Evolutionary conservation across 2,888 invertebrate genomes (phyloP), one percentile per base, ranked within the genome.

Genomic region (Pogonocherus hispidulus): DNA sequence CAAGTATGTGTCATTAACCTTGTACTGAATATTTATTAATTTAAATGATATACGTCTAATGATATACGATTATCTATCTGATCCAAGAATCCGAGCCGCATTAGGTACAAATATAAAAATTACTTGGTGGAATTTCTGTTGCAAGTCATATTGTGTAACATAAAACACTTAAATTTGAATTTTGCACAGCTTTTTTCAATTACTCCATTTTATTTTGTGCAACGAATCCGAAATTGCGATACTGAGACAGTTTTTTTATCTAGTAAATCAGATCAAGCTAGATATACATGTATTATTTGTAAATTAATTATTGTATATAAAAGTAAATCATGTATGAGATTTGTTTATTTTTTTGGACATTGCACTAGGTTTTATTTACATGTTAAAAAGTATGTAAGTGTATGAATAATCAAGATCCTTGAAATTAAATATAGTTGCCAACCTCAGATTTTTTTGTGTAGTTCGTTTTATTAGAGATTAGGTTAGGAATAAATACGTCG

Each of bases 1-100:
- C n/a, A n/a, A n/a, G n/a, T n/a, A n/a, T n/a, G 14, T 11, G 18
- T 14, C 37, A 59, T 59, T 47, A 14, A 59, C 59, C 59, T 59
- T 59, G 59, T 46, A 47, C 47, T 47, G n/a, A 14, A 59, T 23
- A 46, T 59, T 44, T 16, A 27, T 16, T 51, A 27, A 51, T 51
- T 51, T 23, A 51, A 51, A 51, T 16, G 14, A 27, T 6, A 11
- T 27, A 2, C 14, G 3, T 51, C 6, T 27, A 27, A n/a, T 22
- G n/a, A 51, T 16, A n/a, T n/a, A n/a, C n/a, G n/a, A n/a, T n/a
- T n/a, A n/a, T n/a, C n/a, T n/a, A n/a, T n/a, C n/a, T n/a, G n/a
- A n/a, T 14, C 18, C 9, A 22, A 14, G 51, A 23, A 51, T 16
- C 23, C 14, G 14, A 14, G 32, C 32, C 32, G 32, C 32, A 32